These are phyloP conservation scores for Burhinus oedicnemus DNA, from an alignment of 2,113 vertebrate genomes.

Conservation along the genomic window DNA sequence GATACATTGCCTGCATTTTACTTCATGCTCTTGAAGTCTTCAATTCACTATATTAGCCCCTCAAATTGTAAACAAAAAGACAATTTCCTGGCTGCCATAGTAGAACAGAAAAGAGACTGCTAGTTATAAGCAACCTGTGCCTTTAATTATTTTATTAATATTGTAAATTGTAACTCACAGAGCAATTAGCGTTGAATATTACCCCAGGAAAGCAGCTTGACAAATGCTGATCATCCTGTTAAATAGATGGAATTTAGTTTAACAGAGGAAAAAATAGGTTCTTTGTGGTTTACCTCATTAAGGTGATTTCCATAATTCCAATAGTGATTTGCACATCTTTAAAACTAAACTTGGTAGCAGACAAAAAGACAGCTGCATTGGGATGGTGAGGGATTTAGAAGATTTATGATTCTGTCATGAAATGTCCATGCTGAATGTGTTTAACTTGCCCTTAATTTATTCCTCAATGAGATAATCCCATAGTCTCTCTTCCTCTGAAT, in stretches of 20 bases:
- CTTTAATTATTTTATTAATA: slow-evolving; percentile 26
- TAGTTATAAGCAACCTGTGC: neutral
- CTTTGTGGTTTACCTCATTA: slow-evolving; percentile 4
- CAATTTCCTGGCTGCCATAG: neutral
- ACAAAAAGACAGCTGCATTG: neutral
- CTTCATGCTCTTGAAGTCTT: neutral
- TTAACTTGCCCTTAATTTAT: neutral
- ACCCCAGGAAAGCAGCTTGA: slow-evolving; percentile 16
- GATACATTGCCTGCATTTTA: neutral
- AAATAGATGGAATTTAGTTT: slow-evolving; percentile 19
- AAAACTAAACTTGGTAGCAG: neutral
- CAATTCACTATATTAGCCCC: neutral
- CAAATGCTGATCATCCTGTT: neutral
- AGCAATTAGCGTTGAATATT: slow-evolving; percentile 21
- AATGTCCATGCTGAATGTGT: neutral
- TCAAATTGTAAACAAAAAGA: neutral
- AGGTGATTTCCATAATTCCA: neutral
- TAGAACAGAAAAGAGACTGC: neutral
- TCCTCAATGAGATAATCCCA: neutral
- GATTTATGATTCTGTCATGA: neutral
- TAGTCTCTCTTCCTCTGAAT: neutral
- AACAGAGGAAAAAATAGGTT: neutral
- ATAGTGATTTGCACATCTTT: neutral
- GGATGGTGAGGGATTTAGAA: neutral
- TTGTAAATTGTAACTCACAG: slow-evolving; percentile 7